Conservation (phyloP, 2,888 invertebrate genomes). For the Cataglyphis cursor region DNA sequence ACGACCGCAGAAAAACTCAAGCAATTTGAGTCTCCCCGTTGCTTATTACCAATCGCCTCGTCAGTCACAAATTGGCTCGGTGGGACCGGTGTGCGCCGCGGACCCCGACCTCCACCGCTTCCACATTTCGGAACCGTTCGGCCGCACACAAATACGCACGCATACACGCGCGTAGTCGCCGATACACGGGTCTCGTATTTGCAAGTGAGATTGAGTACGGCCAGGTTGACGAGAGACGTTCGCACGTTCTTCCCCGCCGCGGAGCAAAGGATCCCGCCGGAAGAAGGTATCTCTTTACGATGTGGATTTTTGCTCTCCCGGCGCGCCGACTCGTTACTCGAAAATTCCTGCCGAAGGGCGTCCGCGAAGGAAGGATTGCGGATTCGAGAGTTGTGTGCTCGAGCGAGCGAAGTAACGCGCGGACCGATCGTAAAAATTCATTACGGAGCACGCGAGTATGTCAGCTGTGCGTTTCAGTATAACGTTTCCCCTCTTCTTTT, state of each 20-base stretch:
- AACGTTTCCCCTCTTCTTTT: not conserved
- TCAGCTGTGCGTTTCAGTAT: not conserved
- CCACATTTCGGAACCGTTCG: constrained; percentile 35
- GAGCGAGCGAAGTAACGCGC: not conserved
- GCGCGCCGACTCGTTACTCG: constrained; percentile 26
- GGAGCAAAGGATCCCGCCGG: not conserved
- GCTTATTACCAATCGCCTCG: constrained; percentile 86
- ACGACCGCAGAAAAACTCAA: constrained; percentile 85
- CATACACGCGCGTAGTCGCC: constrained; percentile 60
- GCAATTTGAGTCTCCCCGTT: constrained; percentile 84
- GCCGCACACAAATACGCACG: not conserved
- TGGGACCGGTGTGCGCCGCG: constrained; percentile 61
- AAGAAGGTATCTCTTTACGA: constrained; percentile 40
- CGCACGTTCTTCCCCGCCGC: constrained; percentile 70
- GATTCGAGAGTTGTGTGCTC: constrained; percentile 8
- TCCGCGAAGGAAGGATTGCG: not conserved
- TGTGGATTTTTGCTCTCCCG: constrained; percentile 41
- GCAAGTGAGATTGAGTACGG: constrained; percentile 82
- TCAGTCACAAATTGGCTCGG: constrained; percentile 86
- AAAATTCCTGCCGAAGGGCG: constrained; percentile 36
- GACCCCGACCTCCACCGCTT: constrained; percentile 37
- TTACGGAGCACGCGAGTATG: constrained; percentile 31
- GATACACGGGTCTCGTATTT: constrained; percentile 74
- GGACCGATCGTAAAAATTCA: constrained; percentile 47
- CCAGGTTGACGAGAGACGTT: constrained; percentile 79